Conservation (phyloP, 2,888 invertebrate genomes). For the Cephus rjabovi region DNA sequence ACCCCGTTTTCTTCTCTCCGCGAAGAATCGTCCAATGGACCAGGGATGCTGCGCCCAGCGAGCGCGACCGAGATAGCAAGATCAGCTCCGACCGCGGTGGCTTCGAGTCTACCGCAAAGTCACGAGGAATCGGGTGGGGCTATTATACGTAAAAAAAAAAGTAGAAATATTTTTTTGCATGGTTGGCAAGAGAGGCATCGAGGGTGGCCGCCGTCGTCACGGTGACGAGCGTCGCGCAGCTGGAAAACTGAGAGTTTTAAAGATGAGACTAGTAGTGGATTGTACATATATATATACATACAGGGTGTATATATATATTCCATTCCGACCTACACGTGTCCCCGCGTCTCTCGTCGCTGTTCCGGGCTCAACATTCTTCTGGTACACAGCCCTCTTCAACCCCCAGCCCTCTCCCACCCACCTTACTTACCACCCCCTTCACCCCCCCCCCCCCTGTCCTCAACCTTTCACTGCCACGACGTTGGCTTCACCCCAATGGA, state of each 20-base stretch:
- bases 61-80: background rate
- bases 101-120: background rate
- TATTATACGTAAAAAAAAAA: conserved; percentile 41
- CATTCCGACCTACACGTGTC: conserved; percentile 62
- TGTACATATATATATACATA: conserved; percentile 19
- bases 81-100: background rate
- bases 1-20: too few relatives aligned
- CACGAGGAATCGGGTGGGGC: conserved; percentile 21
- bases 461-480: conserved; percentile 23
- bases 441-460: conserved; percentile 14
- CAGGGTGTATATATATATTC: conserved; percentile 32
- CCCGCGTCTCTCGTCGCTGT: conserved; percentile 55
- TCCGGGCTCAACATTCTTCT: conserved; percentile 57
- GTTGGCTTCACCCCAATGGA: conserved; percentile 28
- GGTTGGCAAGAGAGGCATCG: conserved; percentile 33
- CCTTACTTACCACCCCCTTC: conserved; percentile 25
- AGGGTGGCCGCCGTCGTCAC: conserved; percentile 60
- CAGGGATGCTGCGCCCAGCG: background rate
- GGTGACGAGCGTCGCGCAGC: conserved; percentile 64
- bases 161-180: background rate
- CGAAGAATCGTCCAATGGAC: background rate
- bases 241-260: conserved; percentile 50
- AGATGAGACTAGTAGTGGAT: conserved; percentile 21
- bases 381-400: conserved; percentile 21
- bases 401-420: conserved; percentile 13